Conservation (phyloP, 2,797 vertebrate species). For the Vireo griseus region DNA sequence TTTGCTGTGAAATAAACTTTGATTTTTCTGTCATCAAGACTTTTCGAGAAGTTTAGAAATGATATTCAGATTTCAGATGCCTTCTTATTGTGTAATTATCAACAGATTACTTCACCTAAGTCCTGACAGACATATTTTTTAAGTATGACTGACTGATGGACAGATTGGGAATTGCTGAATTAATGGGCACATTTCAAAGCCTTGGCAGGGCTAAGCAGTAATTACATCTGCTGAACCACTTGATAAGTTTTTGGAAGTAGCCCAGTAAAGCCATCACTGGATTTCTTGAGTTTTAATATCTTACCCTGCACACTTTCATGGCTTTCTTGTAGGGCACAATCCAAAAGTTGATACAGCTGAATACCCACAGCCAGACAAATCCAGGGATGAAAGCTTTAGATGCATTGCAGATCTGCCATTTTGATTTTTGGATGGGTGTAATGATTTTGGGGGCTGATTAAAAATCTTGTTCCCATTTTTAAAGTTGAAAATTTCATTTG, state of each 20-base stretch:
- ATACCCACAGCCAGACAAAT: not conserved
- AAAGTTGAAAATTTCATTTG: not conserved
- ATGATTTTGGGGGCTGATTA: not conserved
- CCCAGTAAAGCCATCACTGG: slow-evolving; percentile 77
- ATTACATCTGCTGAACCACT: slow-evolving; percentile 80
- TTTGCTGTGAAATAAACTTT: slow-evolving; percentile 36
- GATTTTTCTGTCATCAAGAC: slow-evolving; percentile 26
- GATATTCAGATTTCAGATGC: slow-evolving; percentile 51
- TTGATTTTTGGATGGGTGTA: not conserved
- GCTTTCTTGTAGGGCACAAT: slow-evolving; percentile 23
- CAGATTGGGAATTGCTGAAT: slow-evolving; percentile 77
- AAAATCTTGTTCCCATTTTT: not conserved
- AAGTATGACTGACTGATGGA: slow-evolving; percentile 84
- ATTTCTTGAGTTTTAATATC: slow-evolving; percentile 70
- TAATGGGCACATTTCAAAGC: slow-evolving; percentile 77
- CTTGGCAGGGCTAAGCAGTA: slow-evolving; percentile 78
- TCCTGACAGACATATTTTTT: slow-evolving; percentile 81
- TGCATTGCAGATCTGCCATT: not conserved
- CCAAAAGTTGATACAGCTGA: not conserved
- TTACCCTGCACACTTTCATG: slow-evolving; percentile 54
- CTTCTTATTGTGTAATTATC: slow-evolving; percentile 69
- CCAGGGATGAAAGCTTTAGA: not conserved
- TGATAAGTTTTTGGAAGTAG: slow-evolving; percentile 79
- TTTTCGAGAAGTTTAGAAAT: slow-evolving; percentile 48
- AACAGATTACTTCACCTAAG: slow-evolving; percentile 72